These are phyloP conservation scores for Danio rerio DNA, from an alignment of 2,113 vertebrate species.

Conservation along the genomic window DNA sequence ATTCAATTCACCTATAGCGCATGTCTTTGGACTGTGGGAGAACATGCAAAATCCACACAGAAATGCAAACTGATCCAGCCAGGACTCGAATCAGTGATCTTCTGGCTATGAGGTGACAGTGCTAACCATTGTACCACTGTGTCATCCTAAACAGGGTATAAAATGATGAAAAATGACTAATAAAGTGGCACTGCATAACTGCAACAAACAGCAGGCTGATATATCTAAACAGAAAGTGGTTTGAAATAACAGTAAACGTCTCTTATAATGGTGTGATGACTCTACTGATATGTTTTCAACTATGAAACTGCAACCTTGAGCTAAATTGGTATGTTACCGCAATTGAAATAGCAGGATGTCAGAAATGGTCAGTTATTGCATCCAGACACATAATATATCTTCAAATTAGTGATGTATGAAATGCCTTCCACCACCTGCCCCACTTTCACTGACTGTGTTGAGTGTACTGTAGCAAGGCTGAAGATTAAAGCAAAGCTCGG, in stretches of 20 bases:
- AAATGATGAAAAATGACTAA: constrained; percentile 2
- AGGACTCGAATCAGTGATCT: too few species aligned
- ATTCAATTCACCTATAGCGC: too few species aligned
- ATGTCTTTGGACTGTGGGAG: too few species aligned
- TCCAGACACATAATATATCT: constrained; percentile 1
- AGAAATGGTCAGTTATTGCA: constrained; percentile 16
- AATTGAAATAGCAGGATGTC: not conserved
- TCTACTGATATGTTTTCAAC: constrained; percentile 8
- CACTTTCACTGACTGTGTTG: not conserved
- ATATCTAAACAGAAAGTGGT: not conserved
- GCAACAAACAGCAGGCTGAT: constrained; percentile 7
- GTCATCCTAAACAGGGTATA: too few species aligned
- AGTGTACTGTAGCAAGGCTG: not conserved
- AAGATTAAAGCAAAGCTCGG: too few species aligned
- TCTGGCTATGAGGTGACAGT: too few species aligned
- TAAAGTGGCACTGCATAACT: constrained; percentile 1
- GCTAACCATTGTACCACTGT: too few species aligned
- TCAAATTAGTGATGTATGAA: not conserved
- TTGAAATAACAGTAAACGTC: constrained; percentile 31
- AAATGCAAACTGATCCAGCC: too few species aligned
- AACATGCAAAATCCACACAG: too few species aligned
- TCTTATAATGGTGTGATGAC: constrained; percentile 9
- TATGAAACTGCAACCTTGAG: constrained; percentile 16
- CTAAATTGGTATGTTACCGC: constrained; percentile 21
- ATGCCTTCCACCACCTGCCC: not conserved